Evolutionary conservation across 2,113 vertebrate species (phyloP), one percentile per base, ranked within the genome.

Genomic region (Spea multiplicata): DNA sequence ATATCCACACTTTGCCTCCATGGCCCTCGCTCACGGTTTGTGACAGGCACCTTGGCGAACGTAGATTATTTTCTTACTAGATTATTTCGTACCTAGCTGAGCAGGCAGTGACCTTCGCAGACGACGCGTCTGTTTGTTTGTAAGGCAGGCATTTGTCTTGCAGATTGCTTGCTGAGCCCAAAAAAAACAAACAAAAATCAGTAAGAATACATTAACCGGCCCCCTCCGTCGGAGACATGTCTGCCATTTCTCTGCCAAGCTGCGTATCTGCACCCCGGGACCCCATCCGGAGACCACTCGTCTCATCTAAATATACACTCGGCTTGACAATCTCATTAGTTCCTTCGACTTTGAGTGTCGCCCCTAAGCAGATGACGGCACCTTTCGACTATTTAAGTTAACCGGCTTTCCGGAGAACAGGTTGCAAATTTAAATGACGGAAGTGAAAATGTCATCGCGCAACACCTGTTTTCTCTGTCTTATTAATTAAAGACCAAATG

Each of bases 401-500:
- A 59, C 55, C 55, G 14, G 55, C 55, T 53, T 53, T 53, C 50
- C 55, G 4, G 55, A 13, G 30, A 6, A 12, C 4, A 4, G 17
- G 17, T 69, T 16, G 14, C 50, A 57, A 69, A 76, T 67, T 69
- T 45, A 30, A 61, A 48, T 45, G 4, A 16, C 6, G 0, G 16
- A 48, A 17, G 74, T 53, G 66, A 12, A 44, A 57, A 59, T 59
- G 75, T 69, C 66, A 47, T 5, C n/a, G 12, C n/a, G 52, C 5
- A 70, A 66, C 75, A 76, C 61, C 66, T 76, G 66, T 48, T 57
- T 57, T 46, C 55, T 13, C 65, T 9, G 44, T 76, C 75, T 69
- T 14, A 76, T 76, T 76, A 69, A 61, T 76, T 55, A 59, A 45
- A 45, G n/a, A n/a, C 52, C 75, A 61, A 69, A 47, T 61, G 75